Evolutionary conservation across 2,797 vertebrate species (phyloP).

Genomic region (Pseudochromis fuscus): DNA sequence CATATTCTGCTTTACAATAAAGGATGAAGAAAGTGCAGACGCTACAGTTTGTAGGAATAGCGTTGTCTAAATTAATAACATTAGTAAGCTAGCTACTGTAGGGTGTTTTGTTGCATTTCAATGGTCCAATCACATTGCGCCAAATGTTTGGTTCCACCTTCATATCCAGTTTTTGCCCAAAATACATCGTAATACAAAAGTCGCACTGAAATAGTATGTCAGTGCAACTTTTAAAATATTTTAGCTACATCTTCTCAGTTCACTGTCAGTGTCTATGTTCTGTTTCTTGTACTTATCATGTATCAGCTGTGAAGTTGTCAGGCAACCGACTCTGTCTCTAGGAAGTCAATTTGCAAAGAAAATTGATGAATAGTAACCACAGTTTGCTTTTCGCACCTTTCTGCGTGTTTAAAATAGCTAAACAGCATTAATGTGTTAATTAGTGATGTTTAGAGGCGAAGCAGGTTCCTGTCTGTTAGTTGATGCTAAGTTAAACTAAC

Average conservation of each 20-base stretch:
- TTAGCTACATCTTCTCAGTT: not conserved
- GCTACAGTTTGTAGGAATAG: too few relatives aligned
- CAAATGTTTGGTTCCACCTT: too few relatives aligned
- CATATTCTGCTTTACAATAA: too few relatives aligned
- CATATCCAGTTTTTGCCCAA: too few relatives aligned
- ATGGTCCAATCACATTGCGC: too few relatives aligned
- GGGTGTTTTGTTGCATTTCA: too few relatives aligned
- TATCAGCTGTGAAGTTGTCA: conserved; percentile 23
- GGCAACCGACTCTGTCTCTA: conserved; percentile 13
- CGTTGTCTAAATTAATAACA: too few relatives aligned
- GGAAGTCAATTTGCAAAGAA: conserved; percentile 22
- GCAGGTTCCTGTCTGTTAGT: not conserved
- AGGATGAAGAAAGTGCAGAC: too few relatives aligned
- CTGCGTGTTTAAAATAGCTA: not conserved
- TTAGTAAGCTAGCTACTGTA: too few relatives aligned
- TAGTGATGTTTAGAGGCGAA: not conserved
- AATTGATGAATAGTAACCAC: not conserved
- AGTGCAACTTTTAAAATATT: conserved; percentile 16
- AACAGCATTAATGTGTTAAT: conserved; percentile 1
- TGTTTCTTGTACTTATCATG: conserved; percentile 9
- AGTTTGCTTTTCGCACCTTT: not conserved
- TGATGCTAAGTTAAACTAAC: not conserved
- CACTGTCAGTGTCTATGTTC: conserved; percentile 8
- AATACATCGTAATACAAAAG: too few relatives aligned
- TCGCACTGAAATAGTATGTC: too few relatives aligned